Conservation (phyloP, 1,140 invertebrate species). For the Trachymyrmex cornetzi region DNA sequence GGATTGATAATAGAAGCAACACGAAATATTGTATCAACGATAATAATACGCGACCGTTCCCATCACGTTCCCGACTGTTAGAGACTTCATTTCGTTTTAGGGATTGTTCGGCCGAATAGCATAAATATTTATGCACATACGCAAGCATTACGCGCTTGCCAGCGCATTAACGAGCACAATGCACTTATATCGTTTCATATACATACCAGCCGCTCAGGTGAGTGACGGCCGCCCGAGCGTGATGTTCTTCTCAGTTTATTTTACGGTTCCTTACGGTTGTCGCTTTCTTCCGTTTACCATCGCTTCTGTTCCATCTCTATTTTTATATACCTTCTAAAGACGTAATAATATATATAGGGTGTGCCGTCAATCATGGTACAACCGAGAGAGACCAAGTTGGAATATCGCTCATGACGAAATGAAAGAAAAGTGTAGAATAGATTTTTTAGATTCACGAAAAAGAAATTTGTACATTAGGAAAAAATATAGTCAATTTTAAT, state of each 20-base stretch:
- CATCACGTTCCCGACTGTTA: neutral
- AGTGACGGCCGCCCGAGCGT: constrained; percentile 71
- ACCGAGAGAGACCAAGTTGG: too few species aligned
- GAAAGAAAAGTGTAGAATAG: too few species aligned
- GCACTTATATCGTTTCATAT: constrained; percentile 62
- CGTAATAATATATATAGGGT: constrained; percentile 7
- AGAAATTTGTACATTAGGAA: too few species aligned
- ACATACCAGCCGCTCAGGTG: constrained; percentile 65
- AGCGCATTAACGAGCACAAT: constrained; percentile 71
- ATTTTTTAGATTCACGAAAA: neutral
- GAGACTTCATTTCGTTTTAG: constrained; percentile 66
- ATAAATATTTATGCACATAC: constrained; percentile 73
- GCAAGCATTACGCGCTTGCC: constrained; percentile 64
- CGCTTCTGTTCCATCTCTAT: constrained; percentile 53
- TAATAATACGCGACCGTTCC: constrained; percentile 24
- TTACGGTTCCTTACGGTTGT: constrained; percentile 77
- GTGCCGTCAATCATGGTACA: neutral
- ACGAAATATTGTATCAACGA: constrained; percentile 33
- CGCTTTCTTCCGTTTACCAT: constrained; percentile 78
- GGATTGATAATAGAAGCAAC: constrained; percentile 21
- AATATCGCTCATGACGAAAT: too few species aligned
- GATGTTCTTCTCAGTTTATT: constrained; percentile 73
- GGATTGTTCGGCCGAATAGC: constrained; percentile 60
- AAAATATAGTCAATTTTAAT: too few species aligned
- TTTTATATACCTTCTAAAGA: constrained; percentile 15